phyloP scores from a whole-genome alignment of 2,797 vertebrate species.

The Neomorphus geoffroyi region DNA sequence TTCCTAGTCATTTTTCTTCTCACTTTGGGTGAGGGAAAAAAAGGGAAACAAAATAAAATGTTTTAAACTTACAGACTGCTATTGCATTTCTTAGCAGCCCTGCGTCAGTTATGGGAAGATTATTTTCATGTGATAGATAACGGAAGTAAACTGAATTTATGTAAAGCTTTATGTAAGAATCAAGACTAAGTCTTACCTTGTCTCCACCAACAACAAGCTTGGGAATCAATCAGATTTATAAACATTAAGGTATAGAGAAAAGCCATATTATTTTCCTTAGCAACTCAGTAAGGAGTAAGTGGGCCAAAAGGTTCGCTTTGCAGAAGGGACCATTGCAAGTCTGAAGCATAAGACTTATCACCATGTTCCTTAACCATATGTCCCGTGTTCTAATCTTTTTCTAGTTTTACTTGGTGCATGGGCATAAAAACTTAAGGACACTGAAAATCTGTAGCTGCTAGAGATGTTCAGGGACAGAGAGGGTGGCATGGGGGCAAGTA shows the following conservation, averaged over 20 bases:
- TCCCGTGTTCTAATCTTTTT: background rate
- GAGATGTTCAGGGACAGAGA: background rate
- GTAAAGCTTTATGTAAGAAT: background rate
- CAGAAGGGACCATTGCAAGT: background rate
- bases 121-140: background rate
- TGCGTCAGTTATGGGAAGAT: background rate
- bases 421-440: background rate
- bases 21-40: background rate
- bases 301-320: background rate
- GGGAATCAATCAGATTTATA: background rate
- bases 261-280: background rate
- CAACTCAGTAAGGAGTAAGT: background rate
- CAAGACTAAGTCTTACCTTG: background rate
- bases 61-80: background rate
- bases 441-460: background rate
- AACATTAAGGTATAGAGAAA: background rate
- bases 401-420: background rate
- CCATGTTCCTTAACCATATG: accelerated
- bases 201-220: background rate
- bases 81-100: background rate
- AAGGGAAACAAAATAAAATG: background rate
- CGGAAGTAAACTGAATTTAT: background rate
- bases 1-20: background rate
- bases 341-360: background rate
- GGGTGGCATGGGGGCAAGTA: background rate